phyloP scores from a whole-genome alignment of 2,888 invertebrate species.

The Eumerus sabulonum region DNA sequence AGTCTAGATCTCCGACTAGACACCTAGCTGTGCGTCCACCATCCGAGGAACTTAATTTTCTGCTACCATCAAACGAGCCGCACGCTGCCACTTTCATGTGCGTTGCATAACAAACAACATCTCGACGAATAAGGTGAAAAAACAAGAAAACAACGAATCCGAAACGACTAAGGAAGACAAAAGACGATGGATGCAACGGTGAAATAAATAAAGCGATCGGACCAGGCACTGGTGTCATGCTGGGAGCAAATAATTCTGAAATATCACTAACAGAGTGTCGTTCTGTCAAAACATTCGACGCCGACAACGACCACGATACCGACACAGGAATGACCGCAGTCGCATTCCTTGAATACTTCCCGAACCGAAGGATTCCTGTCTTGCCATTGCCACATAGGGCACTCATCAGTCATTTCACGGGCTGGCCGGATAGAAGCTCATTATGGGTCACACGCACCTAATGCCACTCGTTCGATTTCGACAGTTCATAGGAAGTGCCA shows the following conservation, averaged over 20 bases:
- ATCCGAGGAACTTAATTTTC: slow-evolving; percentile 65
- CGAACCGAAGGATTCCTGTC: slow-evolving; percentile 29
- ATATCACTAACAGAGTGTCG: slow-evolving; percentile 68
- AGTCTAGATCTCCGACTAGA: slow-evolving; percentile 45
- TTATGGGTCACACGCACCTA: slow-evolving; percentile 52
- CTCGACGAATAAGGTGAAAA: slow-evolving; percentile 19
- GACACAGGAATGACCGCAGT: no score
- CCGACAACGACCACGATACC: slow-evolving; percentile 29
- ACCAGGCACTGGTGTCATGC: slow-evolving; percentile 51
- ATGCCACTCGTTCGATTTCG: slow-evolving; percentile 48
- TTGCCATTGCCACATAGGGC: not conserved
- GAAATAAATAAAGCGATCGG: slow-evolving; percentile 66
- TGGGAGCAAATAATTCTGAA: slow-evolving; percentile 64
- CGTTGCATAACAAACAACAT: slow-evolving; percentile 49
- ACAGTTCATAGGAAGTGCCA: slow-evolving; percentile 39
- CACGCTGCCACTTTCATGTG: slow-evolving; percentile 7
- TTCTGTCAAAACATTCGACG: slow-evolving; percentile 68
- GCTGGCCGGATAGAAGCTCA: slow-evolving; percentile 42
- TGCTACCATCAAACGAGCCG: slow-evolving; percentile 60
- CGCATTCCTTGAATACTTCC: slow-evolving; percentile 62
- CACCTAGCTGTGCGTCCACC: slow-evolving; percentile 62
- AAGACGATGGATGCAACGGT: slow-evolving; percentile 23
- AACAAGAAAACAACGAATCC: slow-evolving; percentile 38
- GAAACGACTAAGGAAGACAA: no score
- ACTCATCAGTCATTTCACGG: not conserved